Conservation (phyloP, 2,797 vertebrate species). For the Ptychadena robeensis region DNA sequence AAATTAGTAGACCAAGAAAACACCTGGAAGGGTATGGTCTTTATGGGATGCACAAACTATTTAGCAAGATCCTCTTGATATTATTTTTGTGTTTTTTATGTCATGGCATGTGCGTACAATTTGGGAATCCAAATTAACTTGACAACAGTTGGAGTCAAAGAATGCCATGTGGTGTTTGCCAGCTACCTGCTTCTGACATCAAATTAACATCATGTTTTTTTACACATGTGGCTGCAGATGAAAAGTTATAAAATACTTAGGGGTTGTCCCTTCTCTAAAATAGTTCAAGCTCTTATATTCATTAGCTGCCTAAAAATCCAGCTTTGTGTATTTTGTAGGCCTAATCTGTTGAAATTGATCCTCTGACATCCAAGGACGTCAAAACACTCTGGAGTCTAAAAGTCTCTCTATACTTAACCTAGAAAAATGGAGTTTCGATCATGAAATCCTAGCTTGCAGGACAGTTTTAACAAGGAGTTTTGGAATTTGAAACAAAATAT, state of each 20-base stretch:
- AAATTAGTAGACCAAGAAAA: no score
- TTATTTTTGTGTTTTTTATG: no score
- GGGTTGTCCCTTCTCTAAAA: neutral
- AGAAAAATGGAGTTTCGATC: constrained; percentile 17
- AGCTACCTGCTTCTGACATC: no score
- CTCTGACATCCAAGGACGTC: constrained; percentile 30
- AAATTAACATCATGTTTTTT: no score
- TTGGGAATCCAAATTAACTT: no score
- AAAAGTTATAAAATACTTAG: constrained; percentile 22
- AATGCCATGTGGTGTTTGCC: no score
- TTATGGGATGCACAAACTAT: no score
- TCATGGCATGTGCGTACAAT: no score
- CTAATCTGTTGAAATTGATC: constrained; percentile 56
- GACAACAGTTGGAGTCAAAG: no score
- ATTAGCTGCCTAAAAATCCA: neutral
- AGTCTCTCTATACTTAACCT: constrained; percentile 37
- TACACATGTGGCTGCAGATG: no score
- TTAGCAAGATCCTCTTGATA: no score
- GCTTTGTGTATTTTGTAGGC: constrained; percentile 5
- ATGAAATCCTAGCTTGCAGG: constrained; percentile 33
- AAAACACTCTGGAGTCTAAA: constrained; percentile 46
- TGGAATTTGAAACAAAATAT: constrained; percentile 52
- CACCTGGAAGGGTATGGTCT: no score
- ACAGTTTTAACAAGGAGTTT: constrained; percentile 23
- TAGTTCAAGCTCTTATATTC: neutral